Evolutionary conservation across 2,888 invertebrate genomes (phyloP), one percentile per base, ranked within the genome.

Genomic region (Calameuta filiformis): DNA sequence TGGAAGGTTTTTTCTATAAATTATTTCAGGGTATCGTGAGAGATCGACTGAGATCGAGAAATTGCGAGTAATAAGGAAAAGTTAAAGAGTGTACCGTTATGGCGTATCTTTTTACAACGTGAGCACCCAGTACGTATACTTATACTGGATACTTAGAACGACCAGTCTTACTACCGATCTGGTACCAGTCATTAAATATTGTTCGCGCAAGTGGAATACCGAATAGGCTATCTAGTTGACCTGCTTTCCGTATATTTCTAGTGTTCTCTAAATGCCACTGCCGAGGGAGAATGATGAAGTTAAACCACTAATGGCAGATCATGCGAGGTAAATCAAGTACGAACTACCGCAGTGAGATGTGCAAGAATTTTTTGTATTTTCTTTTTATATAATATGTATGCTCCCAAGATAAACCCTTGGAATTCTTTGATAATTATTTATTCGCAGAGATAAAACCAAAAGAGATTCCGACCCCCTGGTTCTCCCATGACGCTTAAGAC

Each of bases 341-440:
- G 56, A 56, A 23, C 56, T 23, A 23, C 23, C 56, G 9, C 23
- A 9, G 9, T 23, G 23, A 23, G 40, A 40, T 23, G 23, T 23
- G 56, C 23, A 56, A 23, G 23, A 56, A 56, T 56, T 56, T 56
- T 23, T 56, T 56, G 12, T 12, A 15, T 23, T 3, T 56, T 23
- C 23, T 56, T 56, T 56, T 23, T 56, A 56, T 9, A 2, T 9
- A 56, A 56, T 23, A 23, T 23, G 2, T 9, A 56, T 9, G 1
- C 56, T 56, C 23, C 56, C 23, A 23, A 56, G 23, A 2, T 56
- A 23, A 1, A 56, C 23, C 56, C 23, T 56, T 56, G 56, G 15
- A 56, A 56, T 23, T 23, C 56, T 56, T 23, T 1, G 71, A 3
- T 15, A 80, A 78, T 83, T 85, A 88, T 88, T 88, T 88, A 86